phyloP scores from a whole-genome alignment of 2,888 invertebrate genomes.

The Troides helena region DNA sequence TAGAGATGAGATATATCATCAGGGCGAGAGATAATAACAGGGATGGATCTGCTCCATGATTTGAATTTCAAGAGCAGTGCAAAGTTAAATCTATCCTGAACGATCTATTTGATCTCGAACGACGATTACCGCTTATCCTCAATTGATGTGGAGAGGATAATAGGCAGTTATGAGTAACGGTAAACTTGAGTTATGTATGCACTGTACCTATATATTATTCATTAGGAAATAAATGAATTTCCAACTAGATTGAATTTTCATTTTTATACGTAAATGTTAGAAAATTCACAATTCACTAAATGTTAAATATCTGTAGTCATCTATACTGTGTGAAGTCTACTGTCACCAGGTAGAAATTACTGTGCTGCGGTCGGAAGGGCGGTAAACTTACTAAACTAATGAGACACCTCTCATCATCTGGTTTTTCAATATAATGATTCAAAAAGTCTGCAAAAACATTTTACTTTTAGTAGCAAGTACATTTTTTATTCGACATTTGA shows the following conservation, averaged over 20 bases:
- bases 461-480: no score
- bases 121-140: conserved; percentile 18
- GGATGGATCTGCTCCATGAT: conserved; percentile 66
- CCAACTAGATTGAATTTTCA: neutral
- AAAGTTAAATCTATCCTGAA: conserved; percentile 66
- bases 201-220: neutral
- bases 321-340: no score
- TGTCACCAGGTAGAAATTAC: no score
- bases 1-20: neutral
- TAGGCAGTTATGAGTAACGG: neutral
- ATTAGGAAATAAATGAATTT: neutral
- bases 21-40: conserved; percentile 17
- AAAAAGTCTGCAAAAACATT: no score
- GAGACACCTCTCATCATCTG: neutral
- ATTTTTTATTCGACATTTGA: no score
- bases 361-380: neutral
- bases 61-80: conserved; percentile 78
- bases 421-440: neutral
- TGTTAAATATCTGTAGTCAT: no score
- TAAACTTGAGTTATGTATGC: neutral
- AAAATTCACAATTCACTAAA: no score
- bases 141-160: conserved; percentile 12
- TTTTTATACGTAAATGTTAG: neutral
- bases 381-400: neutral
- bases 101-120: conserved; percentile 36